These are phyloP conservation scores for Lepidochitona cinerea DNA, from an alignment of 2,888 invertebrate species.

Conservation along the genomic window DNA sequence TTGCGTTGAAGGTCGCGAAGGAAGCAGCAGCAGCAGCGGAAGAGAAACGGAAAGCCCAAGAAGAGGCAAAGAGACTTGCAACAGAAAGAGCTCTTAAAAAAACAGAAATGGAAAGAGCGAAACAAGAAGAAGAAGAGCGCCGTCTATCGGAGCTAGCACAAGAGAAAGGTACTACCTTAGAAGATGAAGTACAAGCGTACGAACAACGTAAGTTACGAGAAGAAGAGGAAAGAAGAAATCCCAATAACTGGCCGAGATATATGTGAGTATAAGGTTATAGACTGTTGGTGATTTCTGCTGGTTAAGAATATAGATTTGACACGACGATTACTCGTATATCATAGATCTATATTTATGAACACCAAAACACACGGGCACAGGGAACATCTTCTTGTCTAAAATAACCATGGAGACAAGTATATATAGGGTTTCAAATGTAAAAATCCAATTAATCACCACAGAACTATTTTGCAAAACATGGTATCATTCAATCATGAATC, in stretches of 20 bases:
- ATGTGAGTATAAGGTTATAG: slow-evolving; percentile 54
- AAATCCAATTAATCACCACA: no score
- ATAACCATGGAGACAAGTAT: no score
- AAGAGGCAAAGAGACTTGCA: slow-evolving; percentile 41
- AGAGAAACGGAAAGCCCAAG: slow-evolving; percentile 27
- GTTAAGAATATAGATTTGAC: no score
- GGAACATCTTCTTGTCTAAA: no score
- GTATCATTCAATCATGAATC: no score
- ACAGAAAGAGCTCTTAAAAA: slow-evolving; percentile 43
- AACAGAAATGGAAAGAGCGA: slow-evolving; percentile 44
- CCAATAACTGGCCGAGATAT: slow-evolving; percentile 59
- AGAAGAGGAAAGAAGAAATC: slow-evolving; percentile 50
- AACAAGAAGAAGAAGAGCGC: slow-evolving; percentile 44
- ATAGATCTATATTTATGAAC: no score
- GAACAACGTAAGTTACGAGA: slow-evolving; percentile 38
- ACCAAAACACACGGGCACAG: no score
- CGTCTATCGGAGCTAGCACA: slow-evolving; percentile 41
- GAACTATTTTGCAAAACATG: no score
- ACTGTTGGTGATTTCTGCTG: no score
- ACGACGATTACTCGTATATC: no score
- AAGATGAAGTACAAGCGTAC: slow-evolving; percentile 39
- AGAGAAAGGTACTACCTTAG: slow-evolving; percentile 48
- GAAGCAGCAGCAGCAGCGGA: neutral
- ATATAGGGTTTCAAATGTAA: no score
- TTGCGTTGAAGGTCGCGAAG: neutral